phyloP scores from a whole-genome alignment of 2,888 invertebrate genomes.

The Acronicta alni region DNA sequence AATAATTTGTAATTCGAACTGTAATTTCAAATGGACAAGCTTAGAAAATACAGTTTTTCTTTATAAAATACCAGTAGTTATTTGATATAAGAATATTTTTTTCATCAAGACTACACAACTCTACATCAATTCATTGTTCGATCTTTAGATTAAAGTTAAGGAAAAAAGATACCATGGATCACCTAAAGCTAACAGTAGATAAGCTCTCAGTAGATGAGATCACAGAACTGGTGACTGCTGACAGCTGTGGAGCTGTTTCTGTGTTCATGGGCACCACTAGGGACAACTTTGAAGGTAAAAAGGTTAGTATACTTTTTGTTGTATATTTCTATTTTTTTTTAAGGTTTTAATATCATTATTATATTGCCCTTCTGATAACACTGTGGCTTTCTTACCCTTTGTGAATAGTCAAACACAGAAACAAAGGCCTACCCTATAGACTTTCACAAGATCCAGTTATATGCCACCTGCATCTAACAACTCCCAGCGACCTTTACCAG shows the following conservation, averaged over 20 bases:
- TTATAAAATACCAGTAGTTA: background rate
- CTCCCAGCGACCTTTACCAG: too few species aligned
- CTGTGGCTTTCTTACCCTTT: too few species aligned
- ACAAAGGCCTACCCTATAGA: too few species aligned
- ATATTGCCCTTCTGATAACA: too few species aligned
- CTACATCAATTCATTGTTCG: too few species aligned
- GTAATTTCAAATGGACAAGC: background rate
- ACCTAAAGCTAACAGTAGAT: conserved; percentile 91
- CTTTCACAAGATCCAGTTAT: too few species aligned
- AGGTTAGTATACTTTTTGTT: conserved; percentile 79
- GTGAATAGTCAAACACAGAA: too few species aligned
- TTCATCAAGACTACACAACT: too few species aligned
- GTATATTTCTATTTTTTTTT: too few species aligned
- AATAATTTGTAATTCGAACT: conserved; percentile 47
- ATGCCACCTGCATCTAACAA: too few species aligned
- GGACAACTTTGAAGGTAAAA: conserved; percentile 94
- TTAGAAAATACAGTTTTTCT: conserved; percentile 9
- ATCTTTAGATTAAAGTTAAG: background rate
- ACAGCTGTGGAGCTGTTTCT: conserved; percentile 96
- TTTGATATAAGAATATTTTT: background rate
- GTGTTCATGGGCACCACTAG: conserved; percentile 97
- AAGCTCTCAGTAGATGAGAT: conserved; percentile 92
- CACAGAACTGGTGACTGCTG: conserved; percentile 90
- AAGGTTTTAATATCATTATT: too few species aligned
- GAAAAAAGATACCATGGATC: conserved; percentile 88